Evolutionary conservation across 2,113 vertebrate genomes (phyloP).

Genomic region (Cebidichthys violaceus): DNA sequence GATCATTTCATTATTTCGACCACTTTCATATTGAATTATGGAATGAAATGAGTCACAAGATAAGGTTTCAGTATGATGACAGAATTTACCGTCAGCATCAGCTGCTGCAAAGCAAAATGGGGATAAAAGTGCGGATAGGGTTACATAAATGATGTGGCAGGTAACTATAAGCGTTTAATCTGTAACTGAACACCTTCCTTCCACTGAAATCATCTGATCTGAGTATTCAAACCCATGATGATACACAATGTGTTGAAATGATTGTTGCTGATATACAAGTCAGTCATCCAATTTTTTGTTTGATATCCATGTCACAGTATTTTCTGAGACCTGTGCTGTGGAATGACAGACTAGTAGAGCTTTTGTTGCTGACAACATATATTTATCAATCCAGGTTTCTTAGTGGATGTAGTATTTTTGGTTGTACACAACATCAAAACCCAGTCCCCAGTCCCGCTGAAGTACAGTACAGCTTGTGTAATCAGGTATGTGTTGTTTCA

Average conservation of each 20-base stretch:
- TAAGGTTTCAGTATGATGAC: conserved; percentile 12
- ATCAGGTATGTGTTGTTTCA: conserved; percentile 1
- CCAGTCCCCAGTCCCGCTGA: background rate
- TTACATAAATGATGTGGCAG: conserved; percentile 16
- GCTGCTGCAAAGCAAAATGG: background rate
- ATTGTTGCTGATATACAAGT: background rate
- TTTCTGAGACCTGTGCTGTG: background rate
- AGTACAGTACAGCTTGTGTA: background rate
- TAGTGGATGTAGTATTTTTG: background rate
- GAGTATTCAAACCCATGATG: background rate
- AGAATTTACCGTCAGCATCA: conserved; percentile 15
- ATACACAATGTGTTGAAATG: background rate
- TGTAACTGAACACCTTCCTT: conserved; percentile 7
- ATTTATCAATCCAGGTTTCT: background rate
- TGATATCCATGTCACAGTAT: background rate
- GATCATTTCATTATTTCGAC: background rate
- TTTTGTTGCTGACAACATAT: background rate
- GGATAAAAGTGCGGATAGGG: background rate
- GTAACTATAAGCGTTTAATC: conserved; percentile 1
- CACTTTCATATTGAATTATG: background rate
- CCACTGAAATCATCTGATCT: background rate
- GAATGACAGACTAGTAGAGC: background rate
- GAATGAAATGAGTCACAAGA: conserved; percentile 7
- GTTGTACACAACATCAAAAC: background rate
- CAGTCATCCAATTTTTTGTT: background rate